Evolutionary conservation across 2,113 vertebrate species (phyloP).

Genomic region (Gila orcuttii): DNA sequence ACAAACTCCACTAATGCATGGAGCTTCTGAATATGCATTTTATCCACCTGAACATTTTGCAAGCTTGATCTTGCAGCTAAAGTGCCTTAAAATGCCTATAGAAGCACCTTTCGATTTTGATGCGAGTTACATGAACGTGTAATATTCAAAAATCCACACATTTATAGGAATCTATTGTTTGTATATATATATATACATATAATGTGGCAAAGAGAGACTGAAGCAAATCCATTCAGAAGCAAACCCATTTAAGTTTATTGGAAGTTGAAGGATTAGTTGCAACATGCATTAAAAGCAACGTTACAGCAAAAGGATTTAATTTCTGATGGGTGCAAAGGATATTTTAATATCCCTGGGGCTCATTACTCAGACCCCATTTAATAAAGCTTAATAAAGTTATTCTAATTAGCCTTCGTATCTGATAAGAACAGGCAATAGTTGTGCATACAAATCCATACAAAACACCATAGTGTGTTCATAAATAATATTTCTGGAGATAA

Average conservation of each 20-base stretch:
- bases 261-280: background rate
- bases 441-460: slow-evolving; percentile 7
- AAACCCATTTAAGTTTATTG: background rate
- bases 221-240: background rate
- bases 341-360: slow-evolving; percentile 31
- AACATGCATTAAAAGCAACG: too few species aligned
- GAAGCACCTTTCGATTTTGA: background rate
- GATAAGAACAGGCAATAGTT: slow-evolving; percentile 3
- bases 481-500: slow-evolving; percentile 46
- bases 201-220: background rate
- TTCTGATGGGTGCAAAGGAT: slow-evolving; percentile 1
- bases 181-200: too few species aligned
- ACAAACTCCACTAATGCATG: background rate
- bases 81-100: background rate
- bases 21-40: background rate
- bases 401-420: slow-evolving; percentile 19
- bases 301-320: too few species aligned
- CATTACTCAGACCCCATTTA: slow-evolving; percentile 21
- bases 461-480: slow-evolving; percentile 28
- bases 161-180: too few species aligned
- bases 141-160: background rate
- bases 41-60: background rate
- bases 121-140: background rate
- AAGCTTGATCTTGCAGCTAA: background rate
- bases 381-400: slow-evolving; percentile 11